Conservation (phyloP, 1,140 invertebrate species). For the Sitophilus oryzae region DNA sequence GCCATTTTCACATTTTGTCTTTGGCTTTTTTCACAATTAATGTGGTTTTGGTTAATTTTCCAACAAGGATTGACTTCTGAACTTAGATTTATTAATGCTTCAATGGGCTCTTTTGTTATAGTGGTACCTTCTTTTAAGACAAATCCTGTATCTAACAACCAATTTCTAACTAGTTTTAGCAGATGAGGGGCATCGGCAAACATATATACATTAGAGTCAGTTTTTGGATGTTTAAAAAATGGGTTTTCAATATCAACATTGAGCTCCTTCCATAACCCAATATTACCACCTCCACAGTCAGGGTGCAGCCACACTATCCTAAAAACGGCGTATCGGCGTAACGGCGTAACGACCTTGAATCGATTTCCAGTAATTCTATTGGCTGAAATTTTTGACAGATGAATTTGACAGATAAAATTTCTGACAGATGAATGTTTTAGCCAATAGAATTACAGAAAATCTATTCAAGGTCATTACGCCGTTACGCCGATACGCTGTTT, state of each 20-base stretch:
- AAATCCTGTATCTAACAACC: constrained; percentile 27
- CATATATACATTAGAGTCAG: constrained; percentile 22
- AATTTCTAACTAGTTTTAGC: constrained; percentile 25
- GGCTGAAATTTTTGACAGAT: no score
- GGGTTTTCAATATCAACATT: constrained; percentile 23
- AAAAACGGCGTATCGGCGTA: no score
- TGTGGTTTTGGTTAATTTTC: constrained; percentile 14
- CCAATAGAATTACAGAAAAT: no score
- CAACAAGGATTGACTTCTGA: constrained; percentile 17
- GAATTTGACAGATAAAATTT: no score
- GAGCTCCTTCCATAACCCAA: constrained; percentile 38
- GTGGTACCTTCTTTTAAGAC: not conserved
- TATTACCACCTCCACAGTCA: constrained; percentile 37
- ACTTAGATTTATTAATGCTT: constrained; percentile 10
- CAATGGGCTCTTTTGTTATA: constrained; percentile 8
- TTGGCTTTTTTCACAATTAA: no score
- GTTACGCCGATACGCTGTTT: no score
- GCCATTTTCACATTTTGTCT: no score
- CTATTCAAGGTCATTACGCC: no score
- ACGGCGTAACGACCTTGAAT: no score
- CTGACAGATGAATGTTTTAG: no score
- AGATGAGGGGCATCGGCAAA: constrained; percentile 27
- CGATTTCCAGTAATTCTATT: no score
- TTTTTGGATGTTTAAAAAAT: constrained; percentile 21
- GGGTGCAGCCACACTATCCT: no score